Evolutionary conservation across 2,888 invertebrate species (phyloP), one percentile per base, ranked within the genome.

Genomic region (Drosophila pegasa): DNA sequence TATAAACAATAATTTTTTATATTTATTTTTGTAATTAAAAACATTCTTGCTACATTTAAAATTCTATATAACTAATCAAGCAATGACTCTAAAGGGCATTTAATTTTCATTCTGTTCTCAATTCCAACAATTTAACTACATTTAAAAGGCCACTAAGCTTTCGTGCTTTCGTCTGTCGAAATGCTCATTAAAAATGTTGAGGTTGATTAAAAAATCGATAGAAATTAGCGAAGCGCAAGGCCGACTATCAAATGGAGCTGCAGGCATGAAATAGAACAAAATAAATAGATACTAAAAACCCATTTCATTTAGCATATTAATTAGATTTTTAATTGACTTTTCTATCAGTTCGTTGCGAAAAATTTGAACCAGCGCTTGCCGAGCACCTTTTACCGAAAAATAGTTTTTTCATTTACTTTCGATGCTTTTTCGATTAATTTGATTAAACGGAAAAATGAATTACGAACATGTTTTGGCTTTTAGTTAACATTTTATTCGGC

Each of bases 401-500:
- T 47, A 52, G 48, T 35, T 43, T 43, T 18, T 33, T 2, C 2
- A 43, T 33, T 3, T 33, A 16, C 47, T 52, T 10, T 14, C 18
- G 33, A 33, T 38, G 48, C 70, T 56, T 66, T 60, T 58, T 41
- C 29, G 9, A 71, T 40, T 37, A 8, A 48, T 50, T 60, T 55
- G 0, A 37, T 65, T 66, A 35, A 18, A 57, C 14, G 9, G 9
- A 5, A 41, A 61, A 20, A 37, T 48, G 10, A 22, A 48, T 25
- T 25, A 59, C 18, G 20, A 29, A 67, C 40, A 61, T 77, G 56
- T 72, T 71, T 71, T 48, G 58, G 73, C 62, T 67, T 75, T 75
- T 40, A 75, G 51, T 54, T 67, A 66, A 35, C 55, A 41, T 54
- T 75, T 55, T 41, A 71, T 67, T 51, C 48, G 33, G 74, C 74